Conservation (phyloP, 1,140 invertebrate species). For the Cydia fagiglandana region DNA sequence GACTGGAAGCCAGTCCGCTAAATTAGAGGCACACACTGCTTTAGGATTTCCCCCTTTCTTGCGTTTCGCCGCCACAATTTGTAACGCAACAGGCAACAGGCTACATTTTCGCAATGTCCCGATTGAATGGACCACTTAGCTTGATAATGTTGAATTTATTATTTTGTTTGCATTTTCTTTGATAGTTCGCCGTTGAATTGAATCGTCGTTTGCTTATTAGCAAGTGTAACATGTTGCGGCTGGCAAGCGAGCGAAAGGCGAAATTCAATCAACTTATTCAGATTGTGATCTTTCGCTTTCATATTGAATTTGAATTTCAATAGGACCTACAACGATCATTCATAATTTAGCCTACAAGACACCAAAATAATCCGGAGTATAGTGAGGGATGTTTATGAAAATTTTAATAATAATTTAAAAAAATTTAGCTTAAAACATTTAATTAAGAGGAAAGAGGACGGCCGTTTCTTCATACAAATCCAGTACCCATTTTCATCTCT, state of each 20-base stretch:
- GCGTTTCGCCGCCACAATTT: conserved; percentile 66
- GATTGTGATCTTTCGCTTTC: conserved; percentile 25
- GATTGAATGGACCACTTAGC: conserved; percentile 69
- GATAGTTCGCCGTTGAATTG: conserved; percentile 29
- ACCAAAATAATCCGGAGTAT: no score
- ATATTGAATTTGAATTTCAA: conserved; percentile 8
- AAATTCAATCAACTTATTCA: background rate
- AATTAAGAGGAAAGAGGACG: no score
- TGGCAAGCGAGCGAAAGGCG: background rate
- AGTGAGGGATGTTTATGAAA: no score
- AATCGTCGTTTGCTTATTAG: conserved; percentile 25
- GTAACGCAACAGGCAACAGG: conserved; percentile 68
- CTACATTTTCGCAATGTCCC: conserved; percentile 70
- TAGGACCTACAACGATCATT: background rate
- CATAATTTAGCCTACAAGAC: conserved; percentile 33
- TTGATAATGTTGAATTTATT: conserved; percentile 66
- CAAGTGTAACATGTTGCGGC: conserved; percentile 22
- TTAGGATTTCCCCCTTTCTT: conserved; percentile 69
- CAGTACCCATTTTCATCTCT: no score
- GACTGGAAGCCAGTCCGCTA: conserved; percentile 50
- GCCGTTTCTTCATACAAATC: no score
- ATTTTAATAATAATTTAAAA: no score
- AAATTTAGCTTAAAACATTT: no score
- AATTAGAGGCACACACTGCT: conserved; percentile 63
- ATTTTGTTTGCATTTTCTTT: conserved; percentile 48